Evolutionary conservation across 2,888 invertebrate genomes (phyloP).

Genomic region (Tryphoninae sp.): DNA sequence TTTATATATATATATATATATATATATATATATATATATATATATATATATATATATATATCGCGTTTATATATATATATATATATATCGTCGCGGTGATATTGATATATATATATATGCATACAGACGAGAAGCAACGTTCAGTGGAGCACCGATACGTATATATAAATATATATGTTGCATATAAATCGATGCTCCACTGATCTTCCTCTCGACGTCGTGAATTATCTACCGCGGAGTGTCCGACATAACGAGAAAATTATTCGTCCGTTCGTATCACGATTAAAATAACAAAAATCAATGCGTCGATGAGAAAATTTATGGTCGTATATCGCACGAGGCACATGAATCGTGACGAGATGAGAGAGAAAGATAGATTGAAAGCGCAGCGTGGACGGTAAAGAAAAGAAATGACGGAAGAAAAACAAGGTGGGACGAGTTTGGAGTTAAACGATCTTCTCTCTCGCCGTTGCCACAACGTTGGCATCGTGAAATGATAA

Average conservation of each 20-base stretch:
- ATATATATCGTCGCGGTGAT: no score
- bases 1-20: no score
- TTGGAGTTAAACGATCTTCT: slow-evolving; percentile 57
- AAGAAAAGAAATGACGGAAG: background rate
- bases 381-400: slow-evolving; percentile 22
- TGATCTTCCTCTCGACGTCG: background rate
- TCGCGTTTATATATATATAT: no score
- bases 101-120: background rate
- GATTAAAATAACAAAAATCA: slow-evolving; percentile 28
- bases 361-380: slow-evolving; percentile 38
- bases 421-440: slow-evolving; percentile 46
- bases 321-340: slow-evolving; percentile 14
- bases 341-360: slow-evolving; percentile 44
- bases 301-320: slow-evolving; percentile 18
- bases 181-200: background rate
- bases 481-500: slow-evolving; percentile 59
- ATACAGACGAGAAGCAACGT: background rate
- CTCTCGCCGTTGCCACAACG: slow-evolving; percentile 37
- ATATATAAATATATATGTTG: no score
- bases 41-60: no score
- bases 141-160: no score
- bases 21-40: no score
- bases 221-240: background rate
- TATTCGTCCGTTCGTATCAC: background rate
- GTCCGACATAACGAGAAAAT: background rate